Base-by-base conservation (phyloP, 2,797 vertebrate species). In the Schizopygopsis malacanthus region DNA sequence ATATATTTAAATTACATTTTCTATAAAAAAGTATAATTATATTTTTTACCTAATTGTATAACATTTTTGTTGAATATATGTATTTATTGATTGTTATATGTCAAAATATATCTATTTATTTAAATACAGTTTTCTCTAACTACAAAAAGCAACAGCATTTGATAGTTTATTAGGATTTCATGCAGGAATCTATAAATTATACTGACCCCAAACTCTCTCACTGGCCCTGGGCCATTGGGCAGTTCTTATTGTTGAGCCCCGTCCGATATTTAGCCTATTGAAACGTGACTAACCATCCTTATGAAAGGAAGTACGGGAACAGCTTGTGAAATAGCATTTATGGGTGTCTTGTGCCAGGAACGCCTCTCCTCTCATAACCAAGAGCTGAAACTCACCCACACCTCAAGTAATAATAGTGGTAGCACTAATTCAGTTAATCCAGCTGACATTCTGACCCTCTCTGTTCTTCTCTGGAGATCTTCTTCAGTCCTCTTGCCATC, bases 351-450 rank as follows among this genome's bases (percentile, higher is more conserved):
- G 39, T 84, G 63, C 83, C 83, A 56, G 75, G 75, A 79, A 84
- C 9, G 33, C 43, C 83, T 79, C 83, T 84, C n/a, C 37, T 80
- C 59, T 67, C 54, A 77, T 54, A 69, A 65, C 50, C 85, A 79
- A 82, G 67, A 75, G n/a, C 41, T 61, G 54, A 78, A 61, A 72
- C 12, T 79, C 63, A 45, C 67, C 33, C 54, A 59, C 85, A 85
- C 82, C 85, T 87, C 69, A 52, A 61, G 81, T 84, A 83, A 77
- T 87, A 83, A 83, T 82, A 84, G 67, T 50, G 52, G 20, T 33
- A 22, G 63, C 69, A 63, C 20, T 89, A 81, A 86, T 86, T 65
- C 81, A 79, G 47, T 86, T 86, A 86, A 86, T 82, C 78, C 43
- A 7, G 16, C 56, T 59, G 79, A 80, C 75, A 82, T 84, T 81